Evolutionary conservation across 2,113 vertebrate species (phyloP).

Genomic region (Pelecanus crispus): DNA sequence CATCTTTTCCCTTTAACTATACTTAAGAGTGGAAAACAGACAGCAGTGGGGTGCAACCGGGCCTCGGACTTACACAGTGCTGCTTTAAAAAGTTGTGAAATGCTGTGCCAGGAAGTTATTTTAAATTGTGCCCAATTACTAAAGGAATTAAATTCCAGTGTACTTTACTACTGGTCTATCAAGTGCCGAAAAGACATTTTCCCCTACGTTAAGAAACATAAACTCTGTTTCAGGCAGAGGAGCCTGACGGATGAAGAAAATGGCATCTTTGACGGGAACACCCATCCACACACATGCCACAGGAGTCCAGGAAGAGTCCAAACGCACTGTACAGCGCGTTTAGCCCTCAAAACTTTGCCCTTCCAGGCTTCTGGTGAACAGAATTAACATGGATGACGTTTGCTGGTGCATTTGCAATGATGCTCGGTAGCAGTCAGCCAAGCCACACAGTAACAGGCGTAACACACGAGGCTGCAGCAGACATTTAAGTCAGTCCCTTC

Average conservation of each 20-base stretch:
- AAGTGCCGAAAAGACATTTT: not conserved
- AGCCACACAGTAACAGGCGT: accelerated
- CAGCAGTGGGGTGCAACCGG: not conserved
- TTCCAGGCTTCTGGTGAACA: not conserved
- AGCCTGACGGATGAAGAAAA: not conserved
- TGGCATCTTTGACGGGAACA: not conserved
- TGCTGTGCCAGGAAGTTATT: not conserved
- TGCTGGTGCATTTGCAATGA: not conserved
- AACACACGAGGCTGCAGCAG: not conserved
- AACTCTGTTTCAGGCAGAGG: not conserved
- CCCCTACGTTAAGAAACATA: not conserved
- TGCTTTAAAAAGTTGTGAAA: not conserved
- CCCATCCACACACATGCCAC: too few species aligned
- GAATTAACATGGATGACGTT: not conserved
- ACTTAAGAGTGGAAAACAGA: not conserved
- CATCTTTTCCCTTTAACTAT: not conserved
- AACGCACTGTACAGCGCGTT: not conserved
- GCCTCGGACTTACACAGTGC: not conserved
- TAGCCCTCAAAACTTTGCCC: too few species aligned
- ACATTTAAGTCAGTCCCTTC: not conserved
- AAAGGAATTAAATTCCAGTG: not conserved
- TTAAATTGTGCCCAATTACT: not conserved
- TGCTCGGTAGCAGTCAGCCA: not conserved
- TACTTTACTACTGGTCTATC: not conserved
- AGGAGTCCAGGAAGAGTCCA: not conserved